Percentiles rank a stretch among this genome's conserved stretches.
phyloP scores from a whole-genome alignment of 1,140 invertebrate species.

The Drosophila albomicans region DNA sequence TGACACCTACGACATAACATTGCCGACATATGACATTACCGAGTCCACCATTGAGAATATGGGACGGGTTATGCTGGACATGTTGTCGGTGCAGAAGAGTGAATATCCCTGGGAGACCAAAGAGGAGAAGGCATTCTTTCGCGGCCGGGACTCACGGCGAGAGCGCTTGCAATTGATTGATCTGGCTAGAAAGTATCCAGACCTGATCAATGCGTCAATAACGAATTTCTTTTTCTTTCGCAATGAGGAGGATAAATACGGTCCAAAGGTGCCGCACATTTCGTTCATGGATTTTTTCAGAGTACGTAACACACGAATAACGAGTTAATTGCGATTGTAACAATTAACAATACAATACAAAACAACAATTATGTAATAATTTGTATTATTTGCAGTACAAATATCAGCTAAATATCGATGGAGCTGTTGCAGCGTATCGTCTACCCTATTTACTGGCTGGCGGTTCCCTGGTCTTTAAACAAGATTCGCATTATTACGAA shows the following conservation, averaged over 20 bases:
- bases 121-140: conserved; percentile 93
- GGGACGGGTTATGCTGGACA: conserved; percentile 95
- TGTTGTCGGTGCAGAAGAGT: conserved; percentile 93
- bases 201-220: conserved; percentile 95
- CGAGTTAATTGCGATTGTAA: background rate
- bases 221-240: conserved; percentile 99
- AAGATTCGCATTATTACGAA: conserved; percentile 97
- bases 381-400: conserved; percentile 91
- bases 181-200: conserved; percentile 90
- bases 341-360: background rate
- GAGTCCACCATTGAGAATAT: conserved; percentile 96
- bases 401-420: conserved; percentile 97
- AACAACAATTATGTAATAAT: background rate
- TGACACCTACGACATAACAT: conserved; percentile 93
- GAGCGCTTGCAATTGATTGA: conserved; percentile 94
- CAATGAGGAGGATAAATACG: conserved; percentile 93
- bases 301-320: conserved; percentile 87
- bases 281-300: conserved; percentile 98
- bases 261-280: conserved; percentile 92
- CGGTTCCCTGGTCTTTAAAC: conserved; percentile 95
- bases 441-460: conserved; percentile 96
- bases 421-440: conserved; percentile 97
- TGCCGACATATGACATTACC: conserved; percentile 98
- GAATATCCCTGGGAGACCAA: conserved; percentile 90
- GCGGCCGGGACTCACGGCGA: conserved; percentile 94